These are phyloP conservation scores for Cyclina sinensis DNA, from an alignment of 1,140 invertebrate species.

Conservation along the genomic window DNA sequence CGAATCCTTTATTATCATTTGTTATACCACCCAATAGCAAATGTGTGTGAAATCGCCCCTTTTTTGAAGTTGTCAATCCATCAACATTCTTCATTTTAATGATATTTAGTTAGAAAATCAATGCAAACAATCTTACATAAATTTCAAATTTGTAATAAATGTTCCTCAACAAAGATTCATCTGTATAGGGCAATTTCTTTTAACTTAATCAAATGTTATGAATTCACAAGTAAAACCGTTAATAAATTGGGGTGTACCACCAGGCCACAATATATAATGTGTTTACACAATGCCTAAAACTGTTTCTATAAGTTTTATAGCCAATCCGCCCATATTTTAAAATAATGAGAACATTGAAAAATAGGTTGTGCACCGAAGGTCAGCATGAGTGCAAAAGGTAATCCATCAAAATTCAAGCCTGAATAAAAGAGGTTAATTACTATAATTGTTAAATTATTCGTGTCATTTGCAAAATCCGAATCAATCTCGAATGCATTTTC, in stretches of 20 bases:
- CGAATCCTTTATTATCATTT: not conserved
- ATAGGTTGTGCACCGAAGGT: not conserved
- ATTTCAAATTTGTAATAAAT: constrained; percentile 41
- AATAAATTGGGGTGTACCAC: constrained; percentile 21
- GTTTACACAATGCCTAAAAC: not conserved
- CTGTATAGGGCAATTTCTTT: constrained; percentile 10
- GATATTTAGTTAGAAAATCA: constrained; percentile 20
- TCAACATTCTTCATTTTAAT: constrained; percentile 35
- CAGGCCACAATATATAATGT: not conserved
- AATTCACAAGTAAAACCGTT: not conserved
- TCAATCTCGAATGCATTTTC: no score
- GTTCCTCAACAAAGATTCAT: not conserved
- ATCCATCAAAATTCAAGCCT: not conserved
- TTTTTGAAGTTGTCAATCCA: not conserved
- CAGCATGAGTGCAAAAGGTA: not conserved
- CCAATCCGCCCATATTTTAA: not conserved
- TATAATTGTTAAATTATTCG: no score
- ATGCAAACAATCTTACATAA: constrained; percentile 50
- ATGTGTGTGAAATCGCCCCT: not conserved
- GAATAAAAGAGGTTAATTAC: not conserved
- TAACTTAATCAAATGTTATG: constrained; percentile 7
- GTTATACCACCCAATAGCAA: not conserved
- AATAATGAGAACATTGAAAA: not conserved
- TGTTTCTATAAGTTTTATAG: constrained; percentile 8
- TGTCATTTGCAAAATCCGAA: no score